Base-by-base conservation (phyloP, 2,888 invertebrate species). In the Stratiomys singularior region DNA sequence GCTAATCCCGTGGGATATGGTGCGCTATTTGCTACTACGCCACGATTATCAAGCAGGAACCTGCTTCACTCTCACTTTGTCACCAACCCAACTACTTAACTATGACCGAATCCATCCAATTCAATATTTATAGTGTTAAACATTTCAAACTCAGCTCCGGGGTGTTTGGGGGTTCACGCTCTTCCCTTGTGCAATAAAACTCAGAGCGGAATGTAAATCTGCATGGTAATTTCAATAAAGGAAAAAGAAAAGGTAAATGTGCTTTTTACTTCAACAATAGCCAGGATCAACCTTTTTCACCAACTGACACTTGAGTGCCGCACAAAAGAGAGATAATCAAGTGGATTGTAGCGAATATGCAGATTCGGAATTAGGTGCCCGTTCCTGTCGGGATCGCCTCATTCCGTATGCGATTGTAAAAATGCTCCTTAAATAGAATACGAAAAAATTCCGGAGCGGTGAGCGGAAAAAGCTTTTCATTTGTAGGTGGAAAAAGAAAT, bases 221-320 rank as follows among this genome's bases (percentile, higher is more conserved):
- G 30, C 74, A 37, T 18, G 30, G 74, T 37, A 74, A 74, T 74
- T 74, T 74, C 74, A 60, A 74, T 74, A 37, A 74, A 74, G 74
- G 30, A 3, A 58, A 30, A 74, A 37, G 60, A 74, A 37, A 47
- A 74, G 74, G 74, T 37, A 56, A 74, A 58, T 46, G 74, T 28
- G 21, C 74, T 58, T 30, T 37, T 69, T 23, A 47, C 69, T 69
- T 69, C 47, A 69, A 69, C 69, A 47, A 69, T 69, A 44, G 30
- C 69, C 47, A 23, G 74, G 74, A 74, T 74, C 74, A 74, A 74
- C 74, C 74, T 74, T 74, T 74, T 74, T 60, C 74, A 74, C 60
- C 13, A 74, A 60, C 74, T 74, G 74, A 58, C 74, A 74, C 74
- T 74, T 74, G 15, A 37, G 60, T 18, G 58, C 58, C 58, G 23